These are phyloP conservation scores for Rhombomys opimus DNA, from an alignment of 2,113 vertebrate species.

Conservation along the genomic window DNA sequence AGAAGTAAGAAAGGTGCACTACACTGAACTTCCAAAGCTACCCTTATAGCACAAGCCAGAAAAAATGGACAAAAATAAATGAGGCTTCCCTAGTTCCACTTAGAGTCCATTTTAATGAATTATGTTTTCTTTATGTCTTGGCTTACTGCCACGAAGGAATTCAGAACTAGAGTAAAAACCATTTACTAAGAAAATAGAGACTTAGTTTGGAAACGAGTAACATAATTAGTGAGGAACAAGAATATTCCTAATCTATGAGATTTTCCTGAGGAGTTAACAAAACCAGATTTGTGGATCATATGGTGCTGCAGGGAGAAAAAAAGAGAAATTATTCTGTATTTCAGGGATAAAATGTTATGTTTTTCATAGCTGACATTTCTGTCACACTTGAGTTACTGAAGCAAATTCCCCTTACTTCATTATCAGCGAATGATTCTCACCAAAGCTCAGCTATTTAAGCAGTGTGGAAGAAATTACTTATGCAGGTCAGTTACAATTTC, in stretches of 20 bases:
- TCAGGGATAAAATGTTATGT: slow-evolving; percentile 68
- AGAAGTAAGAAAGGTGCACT: slow-evolving; percentile 32
- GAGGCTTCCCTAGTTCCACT: slow-evolving; percentile 56
- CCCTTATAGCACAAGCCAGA: not conserved
- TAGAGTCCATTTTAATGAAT: slow-evolving; percentile 11
- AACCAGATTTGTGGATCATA: slow-evolving; percentile 80
- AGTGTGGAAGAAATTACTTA: slow-evolving; percentile 41
- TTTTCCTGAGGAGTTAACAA: slow-evolving; percentile 72
- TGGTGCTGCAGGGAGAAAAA: slow-evolving; percentile 45
- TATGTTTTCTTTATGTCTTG: slow-evolving; percentile 72
- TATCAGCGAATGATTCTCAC: slow-evolving; percentile 2
- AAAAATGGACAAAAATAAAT: slow-evolving; percentile 54
- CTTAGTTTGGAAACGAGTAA: slow-evolving; percentile 75
- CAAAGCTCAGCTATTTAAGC: slow-evolving; percentile 53
- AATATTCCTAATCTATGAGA: slow-evolving; percentile 67
- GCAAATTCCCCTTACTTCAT: slow-evolving; percentile 61
- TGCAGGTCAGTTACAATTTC: slow-evolving; percentile 50
- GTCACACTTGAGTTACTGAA: slow-evolving; percentile 67
- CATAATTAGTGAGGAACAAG: slow-evolving; percentile 72
- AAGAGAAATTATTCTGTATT: slow-evolving; percentile 74
- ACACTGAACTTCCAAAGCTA: slow-evolving; percentile 55
- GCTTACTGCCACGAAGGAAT: slow-evolving; percentile 63
- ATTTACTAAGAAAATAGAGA: slow-evolving; percentile 64
- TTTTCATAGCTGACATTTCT: slow-evolving; percentile 77
- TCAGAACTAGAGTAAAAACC: slow-evolving; percentile 75